phyloP scores from a whole-genome alignment of 2,888 invertebrate genomes.

The Prosopocoilus inquinatus region DNA sequence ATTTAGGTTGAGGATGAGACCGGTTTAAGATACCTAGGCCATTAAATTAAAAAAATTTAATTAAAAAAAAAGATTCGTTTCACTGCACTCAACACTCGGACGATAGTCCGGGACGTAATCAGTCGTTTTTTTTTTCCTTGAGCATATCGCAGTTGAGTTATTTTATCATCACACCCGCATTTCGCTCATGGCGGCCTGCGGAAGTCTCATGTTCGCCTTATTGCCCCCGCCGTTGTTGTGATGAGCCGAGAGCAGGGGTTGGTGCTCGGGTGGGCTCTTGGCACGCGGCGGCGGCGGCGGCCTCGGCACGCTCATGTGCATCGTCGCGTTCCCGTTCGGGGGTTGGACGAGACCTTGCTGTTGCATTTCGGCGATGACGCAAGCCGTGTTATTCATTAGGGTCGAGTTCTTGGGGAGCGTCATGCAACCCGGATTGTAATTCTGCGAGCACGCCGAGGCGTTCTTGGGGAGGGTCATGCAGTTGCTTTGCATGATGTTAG shows the following conservation, averaged over 20 bases:
- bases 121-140: constrained; percentile 1
- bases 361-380: constrained; percentile 57
- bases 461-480: constrained; percentile 56
- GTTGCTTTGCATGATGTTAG: constrained; percentile 54
- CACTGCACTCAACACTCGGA: background rate
- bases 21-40: constrained; percentile 35
- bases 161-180: constrained; percentile 79
- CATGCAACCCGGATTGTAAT: constrained; percentile 50
- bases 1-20: constrained; percentile 25
- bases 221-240: constrained; percentile 45
- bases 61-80: too few species aligned
- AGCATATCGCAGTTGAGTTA: constrained; percentile 4
- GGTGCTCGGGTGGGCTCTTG: constrained; percentile 59
- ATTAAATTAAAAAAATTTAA: constrained; percentile 11
- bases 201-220: constrained; percentile 62
- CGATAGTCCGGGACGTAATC: background rate
- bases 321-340: constrained; percentile 59
- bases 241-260: constrained; percentile 53
- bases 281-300: constrained; percentile 58
- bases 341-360: constrained; percentile 60
- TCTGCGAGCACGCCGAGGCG: constrained; percentile 44
- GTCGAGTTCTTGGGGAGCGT: constrained; percentile 62
- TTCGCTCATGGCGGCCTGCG: constrained; percentile 83
- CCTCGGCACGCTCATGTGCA: constrained; percentile 57
- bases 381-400: constrained; percentile 52